Evolutionary conservation across 1,140 invertebrate genomes (phyloP).

Genomic region (Tetramorium parvispinum): DNA sequence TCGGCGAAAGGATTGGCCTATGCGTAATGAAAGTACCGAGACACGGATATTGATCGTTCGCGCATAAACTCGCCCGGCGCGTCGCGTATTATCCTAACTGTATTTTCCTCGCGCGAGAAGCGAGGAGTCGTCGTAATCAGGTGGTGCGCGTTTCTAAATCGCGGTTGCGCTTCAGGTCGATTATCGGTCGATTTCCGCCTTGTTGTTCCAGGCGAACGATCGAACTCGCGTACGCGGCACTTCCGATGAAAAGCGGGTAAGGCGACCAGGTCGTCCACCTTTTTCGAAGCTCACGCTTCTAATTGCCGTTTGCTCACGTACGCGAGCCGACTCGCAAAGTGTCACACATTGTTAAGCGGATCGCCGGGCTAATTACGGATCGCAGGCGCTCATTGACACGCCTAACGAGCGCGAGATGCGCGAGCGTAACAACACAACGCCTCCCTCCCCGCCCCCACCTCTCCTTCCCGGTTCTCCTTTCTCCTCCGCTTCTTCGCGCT

Average conservation of each 20-base stretch:
- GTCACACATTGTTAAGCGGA: slow-evolving; percentile 58
- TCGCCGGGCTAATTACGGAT: slow-evolving; percentile 36
- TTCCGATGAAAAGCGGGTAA: slow-evolving; percentile 40
- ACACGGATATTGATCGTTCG: slow-evolving; percentile 37
- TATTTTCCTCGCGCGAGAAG: background rate
- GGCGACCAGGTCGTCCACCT: slow-evolving; percentile 29
- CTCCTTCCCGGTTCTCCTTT: background rate
- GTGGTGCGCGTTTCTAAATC: background rate
- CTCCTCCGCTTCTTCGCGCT: background rate
- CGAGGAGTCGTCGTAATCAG: background rate
- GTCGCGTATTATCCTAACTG: background rate
- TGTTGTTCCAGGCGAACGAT: background rate
- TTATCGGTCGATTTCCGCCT: background rate
- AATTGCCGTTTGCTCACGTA: slow-evolving; percentile 49
- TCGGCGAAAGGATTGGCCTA: slow-evolving; percentile 26
- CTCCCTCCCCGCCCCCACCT: background rate
- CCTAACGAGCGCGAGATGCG: slow-evolving; percentile 43
- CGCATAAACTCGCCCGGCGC: background rate
- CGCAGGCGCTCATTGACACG: slow-evolving; percentile 35
- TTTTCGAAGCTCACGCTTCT: slow-evolving; percentile 15
- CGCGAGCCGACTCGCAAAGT: slow-evolving; percentile 19
- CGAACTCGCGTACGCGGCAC: background rate
- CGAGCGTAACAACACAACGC: background rate
- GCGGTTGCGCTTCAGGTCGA: no score
- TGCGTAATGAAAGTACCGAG: slow-evolving; percentile 30